These are phyloP conservation scores for Drosophila sordidapex DNA, from an alignment of 2,888 invertebrate genomes.

Conservation along the genomic window DNA sequence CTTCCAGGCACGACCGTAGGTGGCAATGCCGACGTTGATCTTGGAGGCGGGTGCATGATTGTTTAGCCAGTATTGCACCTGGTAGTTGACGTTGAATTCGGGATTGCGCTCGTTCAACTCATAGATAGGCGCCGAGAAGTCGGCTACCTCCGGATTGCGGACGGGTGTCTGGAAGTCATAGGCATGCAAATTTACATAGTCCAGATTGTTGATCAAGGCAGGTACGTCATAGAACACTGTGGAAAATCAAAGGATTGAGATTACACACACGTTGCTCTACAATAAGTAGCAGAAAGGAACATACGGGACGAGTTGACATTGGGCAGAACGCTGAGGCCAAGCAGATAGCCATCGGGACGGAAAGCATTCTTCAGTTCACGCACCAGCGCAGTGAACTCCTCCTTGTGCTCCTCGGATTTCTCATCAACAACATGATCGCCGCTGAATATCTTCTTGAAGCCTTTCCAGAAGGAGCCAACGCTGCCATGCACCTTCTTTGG, in stretches of 20 bases:
- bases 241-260: slow-evolving; percentile 53
- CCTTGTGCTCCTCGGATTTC: slow-evolving; percentile 92
- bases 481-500: slow-evolving; percentile 91
- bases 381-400: slow-evolving; percentile 91
- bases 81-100: slow-evolving; percentile 89
- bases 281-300: slow-evolving; percentile 57
- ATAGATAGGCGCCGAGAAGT: slow-evolving; percentile 91
- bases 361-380: slow-evolving; percentile 91
- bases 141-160: slow-evolving; percentile 91
- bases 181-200: slow-evolving; percentile 91
- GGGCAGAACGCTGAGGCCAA: slow-evolving; percentile 90
- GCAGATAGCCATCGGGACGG: slow-evolving; percentile 88
- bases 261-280: background rate
- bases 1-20: slow-evolving; percentile 92
- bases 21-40: slow-evolving; percentile 89
- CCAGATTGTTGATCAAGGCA: slow-evolving; percentile 90
- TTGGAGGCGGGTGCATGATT: slow-evolving; percentile 88
- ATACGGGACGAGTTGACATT: slow-evolving; percentile 91
- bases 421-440: slow-evolving; percentile 91
- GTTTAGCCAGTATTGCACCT: slow-evolving; percentile 88
- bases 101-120: slow-evolving; percentile 90
- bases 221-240: slow-evolving; percentile 92
- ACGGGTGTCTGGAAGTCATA: slow-evolving; percentile 92
- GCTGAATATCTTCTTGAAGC: slow-evolving; percentile 90
- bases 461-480: slow-evolving; percentile 89